Percentiles rank a stretch among this genome's conserved stretches.
phyloP scores from a whole-genome alignment of 2,888 invertebrate genomes.

The Ophion ventricosus region DNA sequence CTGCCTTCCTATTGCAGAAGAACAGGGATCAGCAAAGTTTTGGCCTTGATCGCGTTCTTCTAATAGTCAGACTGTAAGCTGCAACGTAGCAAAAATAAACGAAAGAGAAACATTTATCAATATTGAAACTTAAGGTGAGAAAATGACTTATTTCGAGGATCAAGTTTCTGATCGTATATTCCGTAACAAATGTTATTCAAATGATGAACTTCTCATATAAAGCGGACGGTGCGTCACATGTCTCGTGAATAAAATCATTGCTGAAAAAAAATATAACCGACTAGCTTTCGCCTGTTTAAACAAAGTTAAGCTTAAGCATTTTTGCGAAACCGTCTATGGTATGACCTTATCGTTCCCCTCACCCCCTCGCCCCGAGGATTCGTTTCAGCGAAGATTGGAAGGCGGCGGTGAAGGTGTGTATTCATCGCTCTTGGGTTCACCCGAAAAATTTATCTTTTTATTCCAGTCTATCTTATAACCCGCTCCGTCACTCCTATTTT shows the following conservation, averaged over 20 bases:
- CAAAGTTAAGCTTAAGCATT: too few species aligned
- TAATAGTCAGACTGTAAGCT: not conserved
- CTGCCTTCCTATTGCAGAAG: not conserved
- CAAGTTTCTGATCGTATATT: slow-evolving; percentile 1
- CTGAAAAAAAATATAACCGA: too few species aligned
- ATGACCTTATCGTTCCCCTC: slow-evolving; percentile 36
- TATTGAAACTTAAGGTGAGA: slow-evolving; percentile 10
- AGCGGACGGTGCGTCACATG: too few species aligned
- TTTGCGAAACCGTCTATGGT: too few species aligned
- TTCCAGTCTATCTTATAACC: not conserved
- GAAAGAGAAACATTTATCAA: slow-evolving; percentile 20
- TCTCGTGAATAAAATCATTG: too few species aligned
- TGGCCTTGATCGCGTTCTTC: slow-evolving; percentile 19
- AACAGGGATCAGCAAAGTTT: slow-evolving; percentile 54
- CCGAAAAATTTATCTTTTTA: slow-evolving; percentile 19
- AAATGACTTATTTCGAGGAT: not conserved
- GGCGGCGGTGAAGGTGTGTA: slow-evolving; percentile 12
- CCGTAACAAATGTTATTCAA: too few species aligned
- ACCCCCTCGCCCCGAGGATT: not conserved
- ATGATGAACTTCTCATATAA: too few species aligned
- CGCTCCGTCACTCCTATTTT: not conserved
- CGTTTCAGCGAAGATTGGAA: slow-evolving; percentile 32
- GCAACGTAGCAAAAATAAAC: not conserved
- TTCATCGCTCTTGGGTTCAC: slow-evolving; percentile 6
- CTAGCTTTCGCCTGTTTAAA: too few species aligned